phyloP scores from a whole-genome alignment of 35 echinoderm and acorn worm genomes.

The Lytechinus pictus region DNA sequence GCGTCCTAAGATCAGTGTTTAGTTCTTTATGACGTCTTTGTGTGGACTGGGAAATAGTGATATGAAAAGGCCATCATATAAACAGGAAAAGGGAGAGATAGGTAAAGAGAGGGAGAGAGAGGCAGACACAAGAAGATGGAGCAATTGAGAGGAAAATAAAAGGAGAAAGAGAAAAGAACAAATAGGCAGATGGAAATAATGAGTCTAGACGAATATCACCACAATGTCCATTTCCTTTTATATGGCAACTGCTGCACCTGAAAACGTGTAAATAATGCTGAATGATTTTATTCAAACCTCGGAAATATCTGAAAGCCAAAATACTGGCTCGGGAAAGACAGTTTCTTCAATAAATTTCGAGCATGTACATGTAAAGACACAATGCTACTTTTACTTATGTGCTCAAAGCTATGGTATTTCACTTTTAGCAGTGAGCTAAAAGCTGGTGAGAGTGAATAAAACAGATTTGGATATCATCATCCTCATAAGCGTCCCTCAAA shows the following conservation, averaged over 20 bases:
- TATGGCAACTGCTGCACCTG: too few species aligned
- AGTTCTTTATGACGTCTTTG: background rate
- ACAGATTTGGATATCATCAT: too few species aligned
- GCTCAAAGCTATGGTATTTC: background rate
- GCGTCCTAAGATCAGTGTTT: background rate
- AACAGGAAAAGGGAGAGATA: background rate
- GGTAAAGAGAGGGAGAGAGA: background rate
- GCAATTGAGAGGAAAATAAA: background rate
- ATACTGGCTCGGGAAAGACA: too few species aligned
- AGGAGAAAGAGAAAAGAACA: background rate
- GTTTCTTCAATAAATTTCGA: too few species aligned
- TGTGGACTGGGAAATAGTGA: background rate
- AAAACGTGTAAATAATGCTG: too few species aligned
- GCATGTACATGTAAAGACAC: too few species aligned
- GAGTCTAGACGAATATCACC: too few species aligned
- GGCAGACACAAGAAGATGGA: background rate
- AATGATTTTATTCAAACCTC: too few species aligned
- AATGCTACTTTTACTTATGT: background rate
- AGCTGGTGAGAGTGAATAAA: too few species aligned
- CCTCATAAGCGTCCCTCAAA: too few species aligned
- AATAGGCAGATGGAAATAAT: background rate
- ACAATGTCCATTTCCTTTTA: too few species aligned
- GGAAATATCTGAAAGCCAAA: too few species aligned
- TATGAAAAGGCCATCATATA: background rate
- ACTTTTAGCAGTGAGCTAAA: background rate